phyloP scores from a whole-genome alignment of 2,113 vertebrate genomes.

The Orthonyx spaldingii region DNA sequence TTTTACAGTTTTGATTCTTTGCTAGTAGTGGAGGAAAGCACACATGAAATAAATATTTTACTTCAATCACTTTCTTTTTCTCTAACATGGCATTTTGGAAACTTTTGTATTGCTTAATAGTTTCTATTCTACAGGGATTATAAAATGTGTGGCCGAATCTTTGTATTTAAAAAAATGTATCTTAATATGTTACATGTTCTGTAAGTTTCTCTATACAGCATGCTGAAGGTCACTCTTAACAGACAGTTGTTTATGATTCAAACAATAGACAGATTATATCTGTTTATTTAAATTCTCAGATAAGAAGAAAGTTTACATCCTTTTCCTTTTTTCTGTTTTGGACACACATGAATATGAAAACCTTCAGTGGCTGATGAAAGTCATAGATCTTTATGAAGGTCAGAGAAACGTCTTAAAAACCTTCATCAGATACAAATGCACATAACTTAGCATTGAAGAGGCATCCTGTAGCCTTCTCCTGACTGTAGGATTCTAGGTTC shows the following conservation, averaged over 20 bases:
- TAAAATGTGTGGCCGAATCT: not conserved
- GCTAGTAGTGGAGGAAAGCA: not conserved
- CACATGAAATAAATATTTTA: not conserved
- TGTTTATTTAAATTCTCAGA: not conserved
- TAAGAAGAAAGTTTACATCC: not conserved
- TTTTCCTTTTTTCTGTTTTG: not conserved
- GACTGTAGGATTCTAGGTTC: not conserved
- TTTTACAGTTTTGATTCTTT: not conserved
- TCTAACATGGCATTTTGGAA: not conserved
- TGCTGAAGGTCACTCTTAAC: not conserved
- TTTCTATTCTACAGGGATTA: not conserved
- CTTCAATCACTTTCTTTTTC: not conserved
- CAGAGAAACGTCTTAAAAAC: not conserved
- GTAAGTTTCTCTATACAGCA: not conserved
- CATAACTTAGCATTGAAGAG: not conserved
- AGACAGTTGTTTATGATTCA: not conserved
- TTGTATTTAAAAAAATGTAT: not conserved
- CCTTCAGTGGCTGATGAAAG: not conserved
- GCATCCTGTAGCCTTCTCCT: not conserved
- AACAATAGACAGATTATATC: not conserved
- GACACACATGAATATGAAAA: not conserved
- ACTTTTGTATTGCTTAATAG: not conserved
- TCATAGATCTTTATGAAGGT: not conserved
- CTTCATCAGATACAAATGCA: not conserved
- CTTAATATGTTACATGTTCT: not conserved